Evolutionary conservation across 2,113 vertebrate genomes (phyloP).

Genomic region (Steatornis caripensis): DNA sequence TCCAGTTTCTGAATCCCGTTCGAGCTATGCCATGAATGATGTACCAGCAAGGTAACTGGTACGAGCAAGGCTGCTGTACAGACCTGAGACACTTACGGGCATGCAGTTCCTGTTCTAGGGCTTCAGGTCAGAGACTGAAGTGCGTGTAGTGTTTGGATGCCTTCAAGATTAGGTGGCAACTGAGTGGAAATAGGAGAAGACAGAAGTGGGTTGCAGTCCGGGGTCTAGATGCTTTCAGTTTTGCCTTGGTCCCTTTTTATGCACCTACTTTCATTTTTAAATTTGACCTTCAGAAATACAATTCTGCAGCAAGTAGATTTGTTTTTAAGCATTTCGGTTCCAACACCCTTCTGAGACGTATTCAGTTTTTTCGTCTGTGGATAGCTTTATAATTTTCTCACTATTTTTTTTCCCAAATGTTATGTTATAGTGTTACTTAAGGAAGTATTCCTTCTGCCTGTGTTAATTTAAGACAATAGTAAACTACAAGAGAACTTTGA

Average conservation of each 20-base stretch:
- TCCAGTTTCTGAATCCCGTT: background rate
- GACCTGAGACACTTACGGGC: background rate
- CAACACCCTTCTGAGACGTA: background rate
- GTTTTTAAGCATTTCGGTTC: background rate
- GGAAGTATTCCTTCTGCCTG: background rate
- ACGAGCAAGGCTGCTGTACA: background rate
- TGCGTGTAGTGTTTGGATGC: background rate
- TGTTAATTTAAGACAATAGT: background rate
- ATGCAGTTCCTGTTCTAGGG: background rate
- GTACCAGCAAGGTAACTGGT: background rate
- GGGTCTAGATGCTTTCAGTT: background rate
- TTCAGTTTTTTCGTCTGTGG: background rate
- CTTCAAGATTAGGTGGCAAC: background rate
- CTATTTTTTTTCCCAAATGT: background rate
- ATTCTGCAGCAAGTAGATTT: background rate
- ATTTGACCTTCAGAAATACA: background rate
- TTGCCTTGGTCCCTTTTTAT: background rate
- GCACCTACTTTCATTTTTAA: background rate
- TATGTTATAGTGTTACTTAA: background rate
- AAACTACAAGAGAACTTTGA: background rate
- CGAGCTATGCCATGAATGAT: background rate
- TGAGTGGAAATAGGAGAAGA: background rate
- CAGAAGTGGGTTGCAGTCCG: background rate
- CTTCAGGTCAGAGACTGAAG: background rate
- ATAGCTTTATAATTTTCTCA: background rate